phyloP scores from a whole-genome alignment of 2,797 vertebrate genomes.

The Danio tinwini region DNA sequence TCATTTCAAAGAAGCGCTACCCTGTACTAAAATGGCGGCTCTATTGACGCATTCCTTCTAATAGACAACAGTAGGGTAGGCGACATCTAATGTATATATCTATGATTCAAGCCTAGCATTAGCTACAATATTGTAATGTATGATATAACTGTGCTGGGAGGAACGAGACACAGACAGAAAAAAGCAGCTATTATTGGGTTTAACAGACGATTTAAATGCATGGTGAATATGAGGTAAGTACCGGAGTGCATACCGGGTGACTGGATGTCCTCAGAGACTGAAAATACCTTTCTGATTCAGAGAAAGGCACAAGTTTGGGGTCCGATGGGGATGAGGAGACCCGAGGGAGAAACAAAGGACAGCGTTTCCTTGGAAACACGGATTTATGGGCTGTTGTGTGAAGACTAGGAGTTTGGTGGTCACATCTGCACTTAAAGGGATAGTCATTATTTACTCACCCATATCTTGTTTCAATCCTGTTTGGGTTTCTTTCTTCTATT shows the following conservation, averaged over 20 bases:
- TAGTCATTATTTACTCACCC: too few species aligned
- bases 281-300: background rate
- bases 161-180: background rate
- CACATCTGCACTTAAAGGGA: background rate
- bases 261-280: background rate
- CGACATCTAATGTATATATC: too few species aligned
- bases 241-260: background rate
- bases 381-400: background rate
- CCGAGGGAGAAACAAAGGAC: background rate
- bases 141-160: background rate
- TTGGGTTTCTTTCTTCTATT: too few species aligned
- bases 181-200: background rate
- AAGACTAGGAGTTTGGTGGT: background rate
- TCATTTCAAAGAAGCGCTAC: too few species aligned
- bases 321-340: background rate
- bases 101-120: background rate
- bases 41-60: too few species aligned
- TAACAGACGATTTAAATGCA: background rate
- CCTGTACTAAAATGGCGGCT: too few species aligned
- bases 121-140: background rate
- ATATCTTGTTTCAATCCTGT: too few species aligned
- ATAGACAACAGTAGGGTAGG: too few species aligned
- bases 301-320: background rate
- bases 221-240: background rate
- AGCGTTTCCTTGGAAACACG: conserved; percentile 11